Percentiles rank a stretch among this genome's conserved stretches.
Conservation (phyloP, 2,113 vertebrate genomes). For the Campylorhamphus procurvoides region DNA sequence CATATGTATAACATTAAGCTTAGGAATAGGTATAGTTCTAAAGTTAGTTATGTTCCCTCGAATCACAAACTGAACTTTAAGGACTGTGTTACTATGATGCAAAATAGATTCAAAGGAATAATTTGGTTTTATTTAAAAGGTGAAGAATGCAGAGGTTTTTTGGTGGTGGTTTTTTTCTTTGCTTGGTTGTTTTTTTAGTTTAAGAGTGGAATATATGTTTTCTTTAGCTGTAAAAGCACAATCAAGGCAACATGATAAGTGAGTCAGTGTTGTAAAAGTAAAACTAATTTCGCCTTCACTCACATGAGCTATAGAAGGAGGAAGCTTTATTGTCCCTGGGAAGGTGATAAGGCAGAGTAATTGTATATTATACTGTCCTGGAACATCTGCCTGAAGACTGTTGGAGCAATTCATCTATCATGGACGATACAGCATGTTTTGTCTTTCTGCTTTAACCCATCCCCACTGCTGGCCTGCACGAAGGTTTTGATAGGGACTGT, state of each 20-base stretch:
- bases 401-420: slow-evolving; percentile 95
- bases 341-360: slow-evolving; percentile 99
- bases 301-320: slow-evolving; percentile 95
- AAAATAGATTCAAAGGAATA: slow-evolving; percentile 32
- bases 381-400: slow-evolving; percentile 98
- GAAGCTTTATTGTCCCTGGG: slow-evolving; percentile 97
- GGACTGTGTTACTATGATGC: neutral
- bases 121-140: slow-evolving; percentile 39
- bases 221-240: slow-evolving; percentile 83
- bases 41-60: neutral
- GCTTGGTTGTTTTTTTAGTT: slow-evolving; percentile 59
- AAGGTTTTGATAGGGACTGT: slow-evolving; percentile 90
- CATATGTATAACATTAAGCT: neutral
- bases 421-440: slow-evolving; percentile 80
- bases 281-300: slow-evolving; percentile 97
- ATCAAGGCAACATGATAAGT: slow-evolving; percentile 86
- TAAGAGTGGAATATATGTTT: slow-evolving; percentile 80
- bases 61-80: neutral
- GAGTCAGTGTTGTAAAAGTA: slow-evolving; percentile 93
- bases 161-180: neutral
- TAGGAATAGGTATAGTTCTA: neutral
- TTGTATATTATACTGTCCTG: slow-evolving; percentile 98
- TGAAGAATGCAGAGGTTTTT: neutral
- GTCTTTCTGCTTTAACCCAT: slow-evolving; percentile 83
- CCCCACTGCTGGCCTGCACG: slow-evolving; percentile 81